Evolutionary conservation across 2,797 vertebrate species (phyloP).

Genomic region (Limosa lapponica): DNA sequence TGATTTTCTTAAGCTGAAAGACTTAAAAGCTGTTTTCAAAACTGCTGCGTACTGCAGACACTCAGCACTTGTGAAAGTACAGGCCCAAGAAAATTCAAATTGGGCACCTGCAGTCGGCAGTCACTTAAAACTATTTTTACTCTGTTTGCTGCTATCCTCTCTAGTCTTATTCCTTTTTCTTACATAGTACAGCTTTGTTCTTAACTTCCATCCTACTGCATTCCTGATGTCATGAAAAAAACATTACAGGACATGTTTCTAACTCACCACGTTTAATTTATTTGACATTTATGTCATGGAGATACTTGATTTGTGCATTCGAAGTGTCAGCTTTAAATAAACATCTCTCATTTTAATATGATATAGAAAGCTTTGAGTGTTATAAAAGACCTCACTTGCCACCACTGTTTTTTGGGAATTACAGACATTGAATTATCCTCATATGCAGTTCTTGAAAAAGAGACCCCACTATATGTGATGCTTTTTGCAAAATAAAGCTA

Average conservation of each 20-base stretch:
- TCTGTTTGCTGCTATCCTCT: background rate
- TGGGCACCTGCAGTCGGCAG: background rate
- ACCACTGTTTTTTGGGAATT: background rate
- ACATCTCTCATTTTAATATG: background rate
- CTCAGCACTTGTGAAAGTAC: background rate
- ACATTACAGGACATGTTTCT: background rate
- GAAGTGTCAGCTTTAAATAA: background rate
- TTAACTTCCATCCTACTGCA: background rate
- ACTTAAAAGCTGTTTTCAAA: conserved; percentile 5
- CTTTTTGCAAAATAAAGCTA: background rate
- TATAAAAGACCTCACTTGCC: background rate
- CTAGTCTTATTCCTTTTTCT: background rate
- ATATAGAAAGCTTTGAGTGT: background rate
- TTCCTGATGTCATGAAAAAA: conserved; percentile 1
- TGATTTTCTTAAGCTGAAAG: no score
- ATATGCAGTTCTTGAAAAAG: background rate
- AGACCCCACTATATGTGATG: background rate
- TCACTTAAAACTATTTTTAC: background rate
- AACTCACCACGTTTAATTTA: background rate
- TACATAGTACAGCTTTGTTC: background rate
- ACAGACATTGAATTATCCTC: background rate
- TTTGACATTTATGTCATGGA: conserved; percentile 23
- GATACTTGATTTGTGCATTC: conserved; percentile 5
- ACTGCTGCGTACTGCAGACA: background rate
- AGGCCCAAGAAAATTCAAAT: background rate